These are phyloP conservation scores for Atrichornis clamosus DNA, from an alignment of 2,113 vertebrate genomes.

Conservation along the genomic window DNA sequence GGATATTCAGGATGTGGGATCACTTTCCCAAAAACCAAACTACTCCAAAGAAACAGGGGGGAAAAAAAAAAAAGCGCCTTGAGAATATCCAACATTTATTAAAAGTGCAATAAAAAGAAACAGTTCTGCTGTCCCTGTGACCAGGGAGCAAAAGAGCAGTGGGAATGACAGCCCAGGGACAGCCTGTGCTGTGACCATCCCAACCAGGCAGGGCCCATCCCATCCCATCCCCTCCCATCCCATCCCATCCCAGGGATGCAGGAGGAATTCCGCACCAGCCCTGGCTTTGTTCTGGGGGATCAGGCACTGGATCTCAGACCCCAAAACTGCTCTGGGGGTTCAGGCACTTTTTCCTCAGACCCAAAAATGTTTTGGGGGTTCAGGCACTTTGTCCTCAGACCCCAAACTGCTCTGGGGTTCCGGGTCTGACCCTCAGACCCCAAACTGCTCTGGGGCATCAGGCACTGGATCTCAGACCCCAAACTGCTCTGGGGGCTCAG, in stretches of 20 bases:
- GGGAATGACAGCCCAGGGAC: neutral
- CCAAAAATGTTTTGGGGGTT: neutral
- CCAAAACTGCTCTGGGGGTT: neutral
- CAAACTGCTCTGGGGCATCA: neutral
- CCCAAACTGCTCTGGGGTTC: neutral
- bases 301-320: neutral
- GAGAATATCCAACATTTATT: conserved; percentile 32
- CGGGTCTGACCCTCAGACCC: neutral
- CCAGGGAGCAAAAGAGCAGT: neutral
- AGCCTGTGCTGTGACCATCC: neutral
- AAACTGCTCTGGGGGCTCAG: no score
- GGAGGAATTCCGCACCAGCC: neutral
- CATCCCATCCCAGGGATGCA: neutral
- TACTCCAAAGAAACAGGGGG: neutral
- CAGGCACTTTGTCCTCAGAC: fast-evolving
- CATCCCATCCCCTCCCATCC: no score
- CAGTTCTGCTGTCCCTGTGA: neutral
- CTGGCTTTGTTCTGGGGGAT: neutral
- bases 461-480: no score
- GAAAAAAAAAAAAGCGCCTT: neutral
- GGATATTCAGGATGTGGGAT: neutral
- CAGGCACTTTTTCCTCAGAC: neutral
- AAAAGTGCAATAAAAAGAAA: conserved; percentile 54
- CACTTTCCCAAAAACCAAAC: neutral
- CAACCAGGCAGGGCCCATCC: neutral